Base-by-base conservation (phyloP, 2,797 vertebrate genomes). In the Clarias laeviceps region DNA sequence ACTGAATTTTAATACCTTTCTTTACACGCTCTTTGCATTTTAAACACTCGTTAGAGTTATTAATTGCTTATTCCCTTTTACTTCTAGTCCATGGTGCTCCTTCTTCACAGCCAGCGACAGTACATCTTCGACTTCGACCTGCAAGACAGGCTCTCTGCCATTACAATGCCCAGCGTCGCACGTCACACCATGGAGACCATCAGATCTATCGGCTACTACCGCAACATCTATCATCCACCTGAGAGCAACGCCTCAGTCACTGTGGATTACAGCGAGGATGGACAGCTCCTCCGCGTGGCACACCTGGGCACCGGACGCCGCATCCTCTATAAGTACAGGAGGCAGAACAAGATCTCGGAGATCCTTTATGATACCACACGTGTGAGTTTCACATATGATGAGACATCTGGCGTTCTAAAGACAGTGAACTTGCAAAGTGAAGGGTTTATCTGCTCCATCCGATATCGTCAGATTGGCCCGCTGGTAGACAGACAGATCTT, bases 171-270 rank as follows among this genome's bases (percentile, higher is more conserved):
- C 88, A 99, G 97, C 0, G 98, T 99, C 83, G 98, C 98, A 24
- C 96, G 98, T 61, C 98, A 99, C 90, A 99, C 97, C 91, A 99
- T 99, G 98, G 97, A 99, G 94, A 99, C 98, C 45, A 97, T 99
- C 88, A 95, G 98, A 59, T 99, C 98, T 88, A 95, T 99, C 0
- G 98, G 98, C 73, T 99, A 99, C 91, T 99, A 99, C 94, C 96
- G 98, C 68, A 99, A 99, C 91, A 98, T 99, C 88, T 99, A 99
- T 94, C 98, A 94, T 70, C 98, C 98, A 7, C 98, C 98, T 0
- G 98, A 99, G 91, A 99, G 98, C 93, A 99, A 99, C 12, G 97
- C 98, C 66, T 99, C 98, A 0, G 94, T 99, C 72, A 97, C 97
- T 37, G 97, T 98, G 82, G 98, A 99, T 95, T 99, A 97, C 85